Conservation (phyloP, 2,113 vertebrate genomes). For the Phaethornis superciliosus region DNA sequence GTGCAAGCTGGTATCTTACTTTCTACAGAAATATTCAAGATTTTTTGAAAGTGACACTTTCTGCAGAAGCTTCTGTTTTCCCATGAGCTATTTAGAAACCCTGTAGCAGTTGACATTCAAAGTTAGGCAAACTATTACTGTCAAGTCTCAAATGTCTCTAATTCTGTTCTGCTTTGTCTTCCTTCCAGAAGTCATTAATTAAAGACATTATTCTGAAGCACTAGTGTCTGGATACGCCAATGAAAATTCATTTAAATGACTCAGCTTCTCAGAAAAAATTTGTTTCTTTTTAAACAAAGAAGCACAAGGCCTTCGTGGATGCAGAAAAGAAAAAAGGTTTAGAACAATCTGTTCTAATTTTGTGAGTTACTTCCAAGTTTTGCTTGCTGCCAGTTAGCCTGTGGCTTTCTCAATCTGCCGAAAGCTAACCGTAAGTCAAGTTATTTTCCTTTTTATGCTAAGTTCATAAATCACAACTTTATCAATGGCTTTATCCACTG, state of each 20-base stretch:
- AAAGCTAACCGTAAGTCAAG: not conserved
- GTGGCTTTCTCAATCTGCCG: not conserved
- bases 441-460: not conserved
- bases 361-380: constrained; percentile 37
- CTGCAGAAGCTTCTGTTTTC: not conserved
- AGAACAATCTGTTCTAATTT: constrained; percentile 32
- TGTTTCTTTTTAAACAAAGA: constrained; percentile 35
- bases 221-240: not conserved
- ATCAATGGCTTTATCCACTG: not conserved
- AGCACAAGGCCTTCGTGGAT: not conserved
- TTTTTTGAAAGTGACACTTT: not conserved
- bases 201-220: constrained; percentile 34
- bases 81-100: not conserved
- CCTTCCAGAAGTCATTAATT: constrained; percentile 24
- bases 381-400: not conserved
- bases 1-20: not conserved
- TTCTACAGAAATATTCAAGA: not conserved
- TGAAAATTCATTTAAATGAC: constrained; percentile 22
- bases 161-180: constrained; percentile 28
- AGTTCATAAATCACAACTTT: not conserved
- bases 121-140: not conserved
- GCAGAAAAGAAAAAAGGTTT: constrained; percentile 20
- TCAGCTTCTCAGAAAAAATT: constrained; percentile 26
- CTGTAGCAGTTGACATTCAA: not conserved
- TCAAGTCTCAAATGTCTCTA: constrained; percentile 12